These are phyloP conservation scores for Megamerina dolium DNA, from an alignment of 2,888 invertebrate genomes.

Conservation along the genomic window DNA sequence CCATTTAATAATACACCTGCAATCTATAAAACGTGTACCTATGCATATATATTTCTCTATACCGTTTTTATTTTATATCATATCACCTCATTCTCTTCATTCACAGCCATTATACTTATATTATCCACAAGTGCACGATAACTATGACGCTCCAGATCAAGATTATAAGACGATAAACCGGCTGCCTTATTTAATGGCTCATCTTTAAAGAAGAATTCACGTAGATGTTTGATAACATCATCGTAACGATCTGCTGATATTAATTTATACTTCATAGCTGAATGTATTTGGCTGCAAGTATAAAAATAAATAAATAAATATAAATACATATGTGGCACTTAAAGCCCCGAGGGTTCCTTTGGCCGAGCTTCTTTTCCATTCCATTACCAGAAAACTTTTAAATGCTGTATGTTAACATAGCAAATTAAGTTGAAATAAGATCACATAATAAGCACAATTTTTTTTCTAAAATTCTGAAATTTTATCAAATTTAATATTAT, in stretches of 20 bases:
- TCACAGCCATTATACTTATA: conserved; percentile 64
- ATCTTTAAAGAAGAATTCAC: conserved; percentile 73
- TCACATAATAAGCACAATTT: too few relatives aligned
- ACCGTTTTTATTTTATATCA: neutral
- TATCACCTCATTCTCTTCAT: conserved; percentile 58
- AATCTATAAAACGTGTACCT: conserved; percentile 54
- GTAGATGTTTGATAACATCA: conserved; percentile 65
- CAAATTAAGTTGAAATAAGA: too few relatives aligned
- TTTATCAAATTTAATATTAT: too few relatives aligned
- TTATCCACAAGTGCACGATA: conserved; percentile 67
- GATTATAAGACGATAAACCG: conserved; percentile 66
- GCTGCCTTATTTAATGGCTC: conserved; percentile 77
- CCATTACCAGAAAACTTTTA: neutral
- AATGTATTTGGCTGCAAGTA: too few relatives aligned
- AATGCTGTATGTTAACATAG: too few relatives aligned
- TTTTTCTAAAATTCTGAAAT: too few relatives aligned
- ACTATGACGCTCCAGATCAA: conserved; percentile 67
- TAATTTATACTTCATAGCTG: conserved; percentile 42
- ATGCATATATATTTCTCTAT: neutral
- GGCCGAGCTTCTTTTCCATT: too few relatives aligned
- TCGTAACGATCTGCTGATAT: conserved; percentile 47
- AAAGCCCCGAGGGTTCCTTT: too few relatives aligned
- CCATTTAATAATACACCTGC: conserved; percentile 75
- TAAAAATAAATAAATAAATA: neutral
- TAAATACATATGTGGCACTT: too few relatives aligned